Percentiles rank a stretch among this genome's conserved stretches.
These are phyloP conservation scores for Musca vetustissima DNA, from an alignment of 1,140 invertebrate genomes.

Conservation along the genomic window DNA sequence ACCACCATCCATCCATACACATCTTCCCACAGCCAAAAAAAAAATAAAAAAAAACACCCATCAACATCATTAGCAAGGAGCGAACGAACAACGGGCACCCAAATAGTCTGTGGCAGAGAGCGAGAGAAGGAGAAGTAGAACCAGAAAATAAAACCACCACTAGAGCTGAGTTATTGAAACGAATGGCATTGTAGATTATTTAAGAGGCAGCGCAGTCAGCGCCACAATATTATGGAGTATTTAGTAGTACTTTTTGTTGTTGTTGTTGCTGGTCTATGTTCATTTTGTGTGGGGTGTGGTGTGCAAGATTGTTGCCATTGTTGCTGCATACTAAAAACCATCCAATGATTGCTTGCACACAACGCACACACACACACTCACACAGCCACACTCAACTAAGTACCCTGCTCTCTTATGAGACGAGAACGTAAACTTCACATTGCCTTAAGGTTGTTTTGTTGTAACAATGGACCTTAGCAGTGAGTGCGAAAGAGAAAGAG, in stretches of 20 bases:
- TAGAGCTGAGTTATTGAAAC: constrained; percentile 18
- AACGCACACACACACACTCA: neutral
- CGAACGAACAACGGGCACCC: neutral
- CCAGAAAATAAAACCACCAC: neutral
- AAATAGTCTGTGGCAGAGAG: neutral
- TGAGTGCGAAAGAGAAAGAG: neutral
- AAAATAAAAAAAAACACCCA: neutral
- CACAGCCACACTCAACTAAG: no score
- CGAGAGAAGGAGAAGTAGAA: neutral
- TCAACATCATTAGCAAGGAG: neutral
- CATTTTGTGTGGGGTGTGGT: no score
- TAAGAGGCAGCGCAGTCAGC: constrained; percentile 1
- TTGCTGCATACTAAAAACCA: neutral
- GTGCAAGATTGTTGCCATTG: constrained; percentile 28
- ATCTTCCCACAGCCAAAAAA: neutral
- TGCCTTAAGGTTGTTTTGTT: no score
- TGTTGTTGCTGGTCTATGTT: no score
- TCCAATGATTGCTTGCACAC: neutral
- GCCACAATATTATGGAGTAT: no score
- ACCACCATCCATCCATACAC: constrained; percentile 6
- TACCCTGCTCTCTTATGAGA: neutral
- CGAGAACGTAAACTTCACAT: no score
- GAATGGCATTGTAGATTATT: constrained; percentile 20
- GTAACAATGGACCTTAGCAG: neutral
- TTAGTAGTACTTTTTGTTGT: no score